Conservation (phyloP, 2,888 invertebrate species). For the Bombylius major region DNA sequence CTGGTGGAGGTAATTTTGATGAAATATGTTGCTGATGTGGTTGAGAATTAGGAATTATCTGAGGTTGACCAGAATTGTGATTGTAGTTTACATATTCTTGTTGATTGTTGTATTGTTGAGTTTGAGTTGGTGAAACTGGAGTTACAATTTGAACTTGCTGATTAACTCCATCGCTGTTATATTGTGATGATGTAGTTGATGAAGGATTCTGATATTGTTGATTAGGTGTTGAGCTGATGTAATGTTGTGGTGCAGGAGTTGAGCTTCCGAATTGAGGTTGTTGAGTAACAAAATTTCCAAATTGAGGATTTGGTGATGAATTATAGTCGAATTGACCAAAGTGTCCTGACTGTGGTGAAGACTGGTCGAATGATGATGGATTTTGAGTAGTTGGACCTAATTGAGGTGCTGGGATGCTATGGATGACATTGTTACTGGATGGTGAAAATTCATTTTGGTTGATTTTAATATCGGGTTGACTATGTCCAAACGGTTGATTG, state of each 20-base stretch:
- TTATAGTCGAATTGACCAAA: constrained; percentile 3
- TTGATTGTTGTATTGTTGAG: neutral
- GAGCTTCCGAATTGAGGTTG: neutral
- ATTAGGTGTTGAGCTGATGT: neutral
- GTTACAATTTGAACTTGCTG: constrained; percentile 35
- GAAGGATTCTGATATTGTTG: constrained; percentile 14
- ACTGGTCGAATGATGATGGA: constrained; percentile 10
- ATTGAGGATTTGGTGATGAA: neutral
- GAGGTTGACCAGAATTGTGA: constrained; percentile 18
- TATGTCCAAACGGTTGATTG: constrained; percentile 9
- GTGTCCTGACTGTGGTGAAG: constrained; percentile 20
- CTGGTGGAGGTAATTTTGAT: constrained; percentile 10
- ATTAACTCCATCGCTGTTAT: constrained; percentile 26
- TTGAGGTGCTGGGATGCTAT: constrained; percentile 34
- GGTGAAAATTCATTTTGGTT: constrained; percentile 13
- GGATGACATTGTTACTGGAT: constrained; percentile 25
- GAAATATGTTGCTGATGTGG: constrained; percentile 13
- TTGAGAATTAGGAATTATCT: constrained; percentile 23
- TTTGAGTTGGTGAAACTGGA: constrained; percentile 26
- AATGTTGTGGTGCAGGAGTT: neutral
- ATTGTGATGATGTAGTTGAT: constrained; percentile 24
- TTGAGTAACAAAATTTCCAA: constrained; percentile 6
- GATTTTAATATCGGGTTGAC: constrained; percentile 9
- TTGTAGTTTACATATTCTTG: neutral
- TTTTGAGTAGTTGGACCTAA: constrained; percentile 21